Base-by-base conservation (phyloP, 1,140 invertebrate species). In the Lasioglossum baleicum region DNA sequence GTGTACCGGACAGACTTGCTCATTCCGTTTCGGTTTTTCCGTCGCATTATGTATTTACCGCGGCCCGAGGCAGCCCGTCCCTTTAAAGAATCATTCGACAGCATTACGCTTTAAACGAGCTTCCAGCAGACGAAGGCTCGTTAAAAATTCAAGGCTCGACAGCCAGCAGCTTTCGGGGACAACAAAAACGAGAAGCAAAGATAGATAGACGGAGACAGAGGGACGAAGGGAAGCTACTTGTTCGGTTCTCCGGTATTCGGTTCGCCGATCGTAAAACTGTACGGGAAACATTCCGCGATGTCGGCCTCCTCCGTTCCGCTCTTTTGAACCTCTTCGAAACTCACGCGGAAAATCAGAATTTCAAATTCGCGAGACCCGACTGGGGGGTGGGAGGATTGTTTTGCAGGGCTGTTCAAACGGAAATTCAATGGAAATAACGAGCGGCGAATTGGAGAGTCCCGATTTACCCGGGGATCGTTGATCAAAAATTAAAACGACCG, bases 61-160 rank as follows among this genome's bases (percentile, higher is more conserved):
- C 22, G 35, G 22, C 13, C 17, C 13, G 4, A 17, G 40, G 15
- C 64, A 0, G 2, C 22, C 11, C 8, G 31, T 31, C 74, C 56
- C 6, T 48, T 68, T 22, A 76, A 69, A 60, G 31, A 61, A 68
- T 61, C 65, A 76, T n/a, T 51, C 53, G 74, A 35, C 26, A 13
- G 56, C 35, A 4, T 51, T 67, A 51, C 64, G 8, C 5, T 58
- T 67, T 11, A 42, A 53, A 10, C 48, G 26, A 7, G 22, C 65
- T 20, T 51, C 20, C 58, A 10, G 4, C 64, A 40, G 56, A 48
- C 56, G 42, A 40, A 20, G 17, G 2, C n/a, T 26, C 22, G n/a
- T 69, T 20, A 61, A 76, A 68, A n/a, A 61, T 76, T 76, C 42
- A 76, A 44, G 8, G 7, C 35, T 7, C 10, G 26, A 13, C 2